Percentiles rank a stretch among this genome's conserved stretches.
Conservation (phyloP, 2,113 vertebrate genomes). For the Galbula dea region DNA sequence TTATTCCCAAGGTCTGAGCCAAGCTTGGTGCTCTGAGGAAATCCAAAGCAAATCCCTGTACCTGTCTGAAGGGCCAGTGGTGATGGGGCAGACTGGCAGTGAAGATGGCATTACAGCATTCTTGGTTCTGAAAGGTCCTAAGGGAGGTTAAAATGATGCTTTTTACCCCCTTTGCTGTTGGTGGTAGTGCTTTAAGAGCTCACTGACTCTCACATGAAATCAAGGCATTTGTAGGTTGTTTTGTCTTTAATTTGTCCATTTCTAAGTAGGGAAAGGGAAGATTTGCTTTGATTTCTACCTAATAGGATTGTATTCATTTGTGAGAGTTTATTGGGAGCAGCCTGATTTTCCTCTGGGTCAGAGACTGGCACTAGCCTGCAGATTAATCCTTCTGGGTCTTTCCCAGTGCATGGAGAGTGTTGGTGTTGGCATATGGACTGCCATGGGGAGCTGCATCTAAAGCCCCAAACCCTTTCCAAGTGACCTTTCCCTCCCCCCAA, state of each 20-base stretch:
- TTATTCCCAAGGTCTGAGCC: not conserved
- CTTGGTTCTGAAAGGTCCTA: not conserved
- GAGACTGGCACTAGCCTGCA: not conserved
- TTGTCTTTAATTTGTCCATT: not conserved
- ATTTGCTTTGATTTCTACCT: not conserved
- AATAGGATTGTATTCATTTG: not conserved
- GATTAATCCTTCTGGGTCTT: not conserved
- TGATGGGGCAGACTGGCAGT: not conserved
- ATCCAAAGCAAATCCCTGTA: not conserved
- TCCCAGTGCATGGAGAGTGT: too few relatives aligned
- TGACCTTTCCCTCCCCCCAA: rapidly evolving
- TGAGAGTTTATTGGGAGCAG: not conserved
- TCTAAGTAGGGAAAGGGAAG: not conserved
- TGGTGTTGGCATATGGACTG: not conserved
- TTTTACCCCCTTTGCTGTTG: not conserved
- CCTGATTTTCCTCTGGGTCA: not conserved
- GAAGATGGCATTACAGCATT: not conserved
- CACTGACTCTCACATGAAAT: not conserved
- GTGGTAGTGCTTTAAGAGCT: not conserved
- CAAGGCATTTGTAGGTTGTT: not conserved
- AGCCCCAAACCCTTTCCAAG: not conserved
- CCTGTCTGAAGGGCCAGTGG: not conserved
- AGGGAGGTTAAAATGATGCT: not conserved
- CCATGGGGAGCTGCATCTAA: not conserved
- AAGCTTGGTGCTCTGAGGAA: not conserved